Conservation (phyloP, 2,113 vertebrate species). For the Illadopsis cleaveri region DNA sequence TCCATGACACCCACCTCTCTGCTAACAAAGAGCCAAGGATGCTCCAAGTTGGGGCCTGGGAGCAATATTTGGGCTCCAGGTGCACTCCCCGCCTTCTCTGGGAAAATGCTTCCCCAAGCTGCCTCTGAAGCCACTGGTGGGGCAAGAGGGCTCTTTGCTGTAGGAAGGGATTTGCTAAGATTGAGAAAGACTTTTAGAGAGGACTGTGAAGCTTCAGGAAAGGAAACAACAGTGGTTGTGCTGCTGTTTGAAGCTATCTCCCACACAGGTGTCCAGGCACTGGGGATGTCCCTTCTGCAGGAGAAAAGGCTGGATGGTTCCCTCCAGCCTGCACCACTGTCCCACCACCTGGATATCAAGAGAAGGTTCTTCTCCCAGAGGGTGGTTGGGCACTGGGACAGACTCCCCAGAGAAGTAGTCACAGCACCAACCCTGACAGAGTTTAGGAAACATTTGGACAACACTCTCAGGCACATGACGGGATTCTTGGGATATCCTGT, state of each 20-base stretch:
- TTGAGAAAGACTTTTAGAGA: background rate
- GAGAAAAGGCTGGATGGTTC: background rate
- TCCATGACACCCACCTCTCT: background rate
- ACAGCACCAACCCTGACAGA: background rate
- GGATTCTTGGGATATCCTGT: background rate
- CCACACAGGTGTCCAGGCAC: too few relatives aligned
- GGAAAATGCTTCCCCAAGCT: background rate
- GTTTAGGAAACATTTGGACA: background rate
- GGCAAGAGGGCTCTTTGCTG: background rate
- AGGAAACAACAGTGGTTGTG: background rate
- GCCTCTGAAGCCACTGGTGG: accelerated
- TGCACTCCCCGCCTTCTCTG: background rate
- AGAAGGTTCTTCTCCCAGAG: background rate
- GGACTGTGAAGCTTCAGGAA: background rate
- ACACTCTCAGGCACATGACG: background rate
- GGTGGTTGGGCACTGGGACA: background rate
- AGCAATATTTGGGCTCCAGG: background rate
- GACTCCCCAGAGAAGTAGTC: background rate
- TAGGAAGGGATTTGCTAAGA: background rate
- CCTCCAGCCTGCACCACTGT: background rate
- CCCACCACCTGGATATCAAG: background rate
- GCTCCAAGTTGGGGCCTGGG: background rate
- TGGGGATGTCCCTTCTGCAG: background rate
- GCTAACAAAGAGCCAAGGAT: background rate
- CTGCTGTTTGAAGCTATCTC: background rate